phyloP scores from a whole-genome alignment of 2,888 invertebrate genomes.

The Oxyscelio sp. region DNA sequence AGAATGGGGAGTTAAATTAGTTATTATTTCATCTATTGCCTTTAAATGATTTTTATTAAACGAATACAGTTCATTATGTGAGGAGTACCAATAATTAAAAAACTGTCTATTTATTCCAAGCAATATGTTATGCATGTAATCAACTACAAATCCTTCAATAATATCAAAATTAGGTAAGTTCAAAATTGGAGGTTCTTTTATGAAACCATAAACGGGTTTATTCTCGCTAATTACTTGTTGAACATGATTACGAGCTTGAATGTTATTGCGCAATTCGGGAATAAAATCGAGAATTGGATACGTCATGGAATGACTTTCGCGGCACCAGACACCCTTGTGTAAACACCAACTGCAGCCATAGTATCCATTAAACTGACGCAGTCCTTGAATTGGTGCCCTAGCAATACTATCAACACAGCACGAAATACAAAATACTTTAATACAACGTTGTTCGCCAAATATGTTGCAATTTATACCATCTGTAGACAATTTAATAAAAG shows the following conservation, averaged over 20 bases:
- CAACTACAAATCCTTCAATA: background rate
- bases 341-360: background rate
- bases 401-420: too few species aligned
- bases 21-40: background rate
- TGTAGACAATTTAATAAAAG: too few species aligned
- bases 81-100: background rate
- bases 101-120: background rate
- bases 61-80: background rate
- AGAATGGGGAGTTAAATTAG: background rate
- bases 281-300: background rate
- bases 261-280: background rate
- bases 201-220: slow-evolving; percentile 36
- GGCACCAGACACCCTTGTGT: background rate
- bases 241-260: background rate
- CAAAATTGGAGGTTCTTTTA: background rate
- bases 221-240: background rate
- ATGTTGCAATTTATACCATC: too few species aligned
- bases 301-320: background rate
- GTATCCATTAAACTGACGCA: too few species aligned
- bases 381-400: too few species aligned
- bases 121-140: background rate
- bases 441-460: too few species aligned
- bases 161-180: background rate
- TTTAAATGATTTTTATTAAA: background rate
- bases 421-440: too few species aligned